A percentile compares a stretch with the other conserved stretches of the same genome.
Evolutionary conservation across 2,888 invertebrate species (phyloP).

Genomic region (Entomobrya multifasciata): DNA sequence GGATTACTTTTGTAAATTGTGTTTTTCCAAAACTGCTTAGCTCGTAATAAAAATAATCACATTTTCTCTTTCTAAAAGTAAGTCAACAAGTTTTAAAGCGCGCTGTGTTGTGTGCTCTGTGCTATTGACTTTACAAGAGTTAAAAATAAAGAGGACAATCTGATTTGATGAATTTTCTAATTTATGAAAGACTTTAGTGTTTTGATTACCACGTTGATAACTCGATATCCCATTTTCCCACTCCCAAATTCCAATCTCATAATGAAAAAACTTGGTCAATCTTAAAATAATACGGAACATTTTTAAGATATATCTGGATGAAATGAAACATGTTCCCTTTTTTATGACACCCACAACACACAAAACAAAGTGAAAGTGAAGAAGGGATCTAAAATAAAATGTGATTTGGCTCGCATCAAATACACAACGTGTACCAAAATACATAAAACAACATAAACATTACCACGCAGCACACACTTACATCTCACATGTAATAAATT

Average conservation of each 20-base stretch:
- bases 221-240: background rate
- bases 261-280: slow-evolving; percentile 31
- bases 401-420: background rate
- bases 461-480: background rate
- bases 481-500: background rate
- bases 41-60: slow-evolving; percentile 35
- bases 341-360: background rate
- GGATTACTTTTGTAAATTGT: slow-evolving; percentile 41
- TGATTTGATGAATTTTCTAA: slow-evolving; percentile 28
- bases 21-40: slow-evolving; percentile 5
- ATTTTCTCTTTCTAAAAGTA: background rate
- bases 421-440: background rate
- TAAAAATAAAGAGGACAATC: background rate
- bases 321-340: background rate
- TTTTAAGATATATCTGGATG: slow-evolving; percentile 2
- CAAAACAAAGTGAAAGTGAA: slow-evolving; percentile 17
- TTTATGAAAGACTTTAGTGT: background rate
- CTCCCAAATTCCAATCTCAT: background rate
- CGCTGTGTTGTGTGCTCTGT: too few species aligned
- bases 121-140: background rate
- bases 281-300: slow-evolving; percentile 1
- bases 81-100: slow-evolving; percentile 36
- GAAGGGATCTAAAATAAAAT: slow-evolving; percentile 1
- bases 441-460: slow-evolving; percentile 20
- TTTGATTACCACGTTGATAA: background rate